A percentile compares a stretch with the other conserved stretches of the same genome.
These are phyloP conservation scores for Nothobranchius kuhntae DNA, from an alignment of 2,113 vertebrate species.

Conservation along the genomic window DNA sequence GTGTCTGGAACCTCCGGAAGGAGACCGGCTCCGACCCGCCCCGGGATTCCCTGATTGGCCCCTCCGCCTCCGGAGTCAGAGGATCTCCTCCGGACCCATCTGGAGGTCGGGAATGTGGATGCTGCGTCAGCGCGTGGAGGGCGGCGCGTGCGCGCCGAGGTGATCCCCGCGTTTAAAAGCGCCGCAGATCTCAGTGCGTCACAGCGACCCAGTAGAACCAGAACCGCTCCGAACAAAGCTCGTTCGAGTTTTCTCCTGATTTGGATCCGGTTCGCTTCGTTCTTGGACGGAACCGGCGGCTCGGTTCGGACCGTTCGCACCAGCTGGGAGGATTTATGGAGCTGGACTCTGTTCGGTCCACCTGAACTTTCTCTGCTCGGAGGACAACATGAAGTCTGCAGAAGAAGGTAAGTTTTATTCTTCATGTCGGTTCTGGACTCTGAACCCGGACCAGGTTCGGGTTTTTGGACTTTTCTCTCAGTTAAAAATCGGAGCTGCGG, in stretches of 20 bases:
- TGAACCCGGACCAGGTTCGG: neutral
- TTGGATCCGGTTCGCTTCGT: neutral
- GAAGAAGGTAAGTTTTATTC: conserved; percentile 73
- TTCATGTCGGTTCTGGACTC: neutral
- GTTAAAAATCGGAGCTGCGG: neutral
- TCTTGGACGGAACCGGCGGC: conserved; percentile 1
- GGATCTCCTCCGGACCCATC: conserved; percentile 38
- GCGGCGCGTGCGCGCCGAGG: conserved; percentile 61
- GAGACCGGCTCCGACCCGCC: too few species aligned
- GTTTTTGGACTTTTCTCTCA: neutral
- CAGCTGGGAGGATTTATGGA: conserved; percentile 63
- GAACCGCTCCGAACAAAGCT: conserved; percentile 22
- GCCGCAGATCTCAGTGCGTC: conserved; percentile 74
- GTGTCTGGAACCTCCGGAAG: too few species aligned
- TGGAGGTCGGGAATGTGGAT: conserved; percentile 30
- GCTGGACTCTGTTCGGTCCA: conserved; percentile 25
- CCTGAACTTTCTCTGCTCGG: conserved; percentile 41
- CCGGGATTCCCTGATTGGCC: too few species aligned
- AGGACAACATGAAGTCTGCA: conserved; percentile 75
- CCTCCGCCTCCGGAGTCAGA: too few species aligned
- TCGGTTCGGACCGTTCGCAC: neutral
- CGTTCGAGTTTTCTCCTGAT: neutral
- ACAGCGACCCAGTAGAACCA: conserved; percentile 59
- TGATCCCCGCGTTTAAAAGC: conserved; percentile 81
- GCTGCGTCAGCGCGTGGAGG: conserved; percentile 63